phyloP scores from a whole-genome alignment of 2,888 invertebrate species.

The Cecidostiba fungosa region DNA sequence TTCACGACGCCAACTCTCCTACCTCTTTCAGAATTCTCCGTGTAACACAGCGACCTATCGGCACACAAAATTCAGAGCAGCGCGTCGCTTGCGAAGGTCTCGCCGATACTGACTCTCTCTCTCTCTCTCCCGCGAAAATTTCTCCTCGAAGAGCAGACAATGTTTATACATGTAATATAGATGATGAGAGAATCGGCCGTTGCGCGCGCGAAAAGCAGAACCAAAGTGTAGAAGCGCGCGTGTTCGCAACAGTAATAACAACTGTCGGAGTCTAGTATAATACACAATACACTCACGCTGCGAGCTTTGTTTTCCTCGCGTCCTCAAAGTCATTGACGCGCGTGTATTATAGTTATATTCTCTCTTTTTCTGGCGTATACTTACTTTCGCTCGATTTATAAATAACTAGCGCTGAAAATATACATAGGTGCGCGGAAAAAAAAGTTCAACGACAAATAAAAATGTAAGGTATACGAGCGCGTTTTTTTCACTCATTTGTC shows the following conservation, averaged over 20 bases:
- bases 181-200: too few species aligned
- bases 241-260: too few species aligned
- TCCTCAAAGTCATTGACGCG: too few species aligned
- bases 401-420: background rate
- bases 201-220: too few species aligned
- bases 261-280: too few species aligned
- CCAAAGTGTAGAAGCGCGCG: too few species aligned
- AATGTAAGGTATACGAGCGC: background rate
- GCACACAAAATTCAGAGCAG: background rate
- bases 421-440: background rate
- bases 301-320: too few species aligned
- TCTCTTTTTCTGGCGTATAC: too few species aligned
- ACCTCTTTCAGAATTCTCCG: background rate
- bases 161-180: background rate
- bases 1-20: too few species aligned
- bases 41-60: background rate
- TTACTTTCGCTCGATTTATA: too few species aligned
- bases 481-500: slow-evolving; percentile 13
- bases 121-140: background rate
- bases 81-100: background rate
- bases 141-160: background rate
- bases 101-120: slow-evolving; percentile 6
- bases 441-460: background rate
- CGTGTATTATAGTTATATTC: too few species aligned
- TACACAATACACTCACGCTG: too few species aligned